Conservation (phyloP, 2,797 vertebrate species). For the Helostoma temminkii region DNA sequence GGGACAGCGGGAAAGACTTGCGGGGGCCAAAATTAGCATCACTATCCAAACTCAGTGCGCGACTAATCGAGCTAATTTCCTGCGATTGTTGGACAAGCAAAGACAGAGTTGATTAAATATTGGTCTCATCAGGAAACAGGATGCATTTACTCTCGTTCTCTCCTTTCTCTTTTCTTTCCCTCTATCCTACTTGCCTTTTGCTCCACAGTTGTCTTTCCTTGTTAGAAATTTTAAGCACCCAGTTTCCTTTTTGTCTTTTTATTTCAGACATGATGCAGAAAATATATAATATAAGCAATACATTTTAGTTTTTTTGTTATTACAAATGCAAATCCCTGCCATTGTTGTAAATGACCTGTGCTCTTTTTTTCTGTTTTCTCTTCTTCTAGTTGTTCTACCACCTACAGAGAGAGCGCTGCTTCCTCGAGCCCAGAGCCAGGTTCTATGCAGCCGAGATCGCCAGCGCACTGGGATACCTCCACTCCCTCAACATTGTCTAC, state of each 20-base stretch:
- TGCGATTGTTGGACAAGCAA: conserved; percentile 86
- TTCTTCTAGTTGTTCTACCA: conserved; percentile 95
- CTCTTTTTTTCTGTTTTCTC: not conserved
- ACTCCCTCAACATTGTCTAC: conserved; percentile 98
- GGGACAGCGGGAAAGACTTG: conserved; percentile 48
- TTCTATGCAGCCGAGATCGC: conserved; percentile 98
- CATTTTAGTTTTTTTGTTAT: not conserved
- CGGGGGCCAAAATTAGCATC: conserved; percentile 80
- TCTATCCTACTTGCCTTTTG: conserved; percentile 34
- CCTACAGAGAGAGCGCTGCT: conserved; percentile 97
- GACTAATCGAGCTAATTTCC: conserved; percentile 87
- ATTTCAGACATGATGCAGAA: conserved; percentile 1
- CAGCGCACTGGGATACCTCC: conserved; percentile 97
- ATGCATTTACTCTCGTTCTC: conserved; percentile 58
- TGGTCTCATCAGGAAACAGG: conserved; percentile 76
- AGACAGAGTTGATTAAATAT: conserved; percentile 86
- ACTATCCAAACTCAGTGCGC: conserved; percentile 60
- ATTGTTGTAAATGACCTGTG: conserved; percentile 9
- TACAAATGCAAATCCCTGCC: not conserved
- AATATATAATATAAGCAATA: not conserved
- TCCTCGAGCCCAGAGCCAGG: conserved; percentile 95
- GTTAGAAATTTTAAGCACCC: conserved; percentile 50
- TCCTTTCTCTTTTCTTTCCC: conserved; percentile 57
- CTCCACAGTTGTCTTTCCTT: conserved; percentile 51
- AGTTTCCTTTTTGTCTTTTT: conserved; percentile 36